A percentile compares a stretch with the other conserved stretches of the same genome.
Conservation (phyloP, 2,888 invertebrate genomes). For the Pyrrhosoma nymphula region DNA sequence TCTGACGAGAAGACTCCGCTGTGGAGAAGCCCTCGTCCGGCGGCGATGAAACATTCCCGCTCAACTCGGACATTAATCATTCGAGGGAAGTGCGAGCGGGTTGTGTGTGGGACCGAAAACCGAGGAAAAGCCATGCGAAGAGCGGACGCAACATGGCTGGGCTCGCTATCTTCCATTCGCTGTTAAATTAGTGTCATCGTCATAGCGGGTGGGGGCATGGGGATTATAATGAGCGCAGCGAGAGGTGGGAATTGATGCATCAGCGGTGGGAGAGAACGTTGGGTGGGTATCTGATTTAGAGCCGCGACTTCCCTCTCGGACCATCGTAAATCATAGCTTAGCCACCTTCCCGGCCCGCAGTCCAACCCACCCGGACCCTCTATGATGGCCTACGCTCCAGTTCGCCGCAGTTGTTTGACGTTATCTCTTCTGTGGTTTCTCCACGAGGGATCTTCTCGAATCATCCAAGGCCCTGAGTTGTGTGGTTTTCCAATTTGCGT, state of each 20-base stretch:
- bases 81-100: not conserved
- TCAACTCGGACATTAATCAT: not conserved
- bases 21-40: not conserved
- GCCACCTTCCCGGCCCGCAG: not conserved
- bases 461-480: not conserved
- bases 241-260: constrained; percentile 22
- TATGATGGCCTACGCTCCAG: not conserved
- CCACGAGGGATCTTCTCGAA: not conserved
- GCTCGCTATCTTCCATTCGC: constrained; percentile 20
- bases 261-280: not conserved
- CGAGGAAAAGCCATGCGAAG: not conserved
- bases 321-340: constrained; percentile 9
- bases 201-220: not conserved
- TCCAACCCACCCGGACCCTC: not conserved
- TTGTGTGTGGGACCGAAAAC: not conserved
- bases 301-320: not conserved
- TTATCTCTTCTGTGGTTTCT: not conserved
- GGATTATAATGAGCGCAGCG: constrained; percentile 53
- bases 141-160: not conserved
- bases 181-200: constrained; percentile 61
- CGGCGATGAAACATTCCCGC: not conserved
- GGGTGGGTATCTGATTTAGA: constrained; percentile 17
- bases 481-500: not conserved
- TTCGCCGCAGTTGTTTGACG: not conserved
- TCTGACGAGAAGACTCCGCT: not conserved